Evolutionary conservation across 2,113 vertebrate species (phyloP), one percentile per base, ranked within the genome.

Genomic region (Ardeotis arabs): DNA sequence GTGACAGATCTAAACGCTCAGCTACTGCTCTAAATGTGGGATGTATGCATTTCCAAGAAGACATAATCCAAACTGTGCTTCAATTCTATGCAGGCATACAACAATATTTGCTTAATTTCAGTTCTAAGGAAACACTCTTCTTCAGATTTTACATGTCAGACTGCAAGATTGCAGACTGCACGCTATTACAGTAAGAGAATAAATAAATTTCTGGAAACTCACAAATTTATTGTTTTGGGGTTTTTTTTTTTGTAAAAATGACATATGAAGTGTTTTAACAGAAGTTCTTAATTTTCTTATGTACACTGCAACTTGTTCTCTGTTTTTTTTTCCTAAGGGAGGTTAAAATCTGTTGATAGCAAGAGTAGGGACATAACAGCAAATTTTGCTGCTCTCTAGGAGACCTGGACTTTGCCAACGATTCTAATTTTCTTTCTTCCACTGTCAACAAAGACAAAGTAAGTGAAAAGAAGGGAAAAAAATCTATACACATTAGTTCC

Each of bases 191-290:
- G 80, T 44, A 92, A 90, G 52, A 92, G 75, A 58, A 94, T 60
- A 96, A 89, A 84, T 67, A 95, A 25, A 82, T 45, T 60, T 94
- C 83, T 95, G 45, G 44, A 88, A 93, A 93, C n/a, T 94, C 77
- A 94, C 17, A 81, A 62, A 87, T 56, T 63, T 77, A 49, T 70
- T 55, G 31, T 19, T 87, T 44, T 44, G 41, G 14, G 5, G 16
- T 16, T 44, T 44, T 58, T 77, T 93, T 94, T 62, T 68, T 11
- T 2, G 60, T 28, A 78, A 47, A 76, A 74, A 66, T 28, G 64
- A 79, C 44, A 90, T 81, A 75, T 33, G 12, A 93, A 72, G 29
- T 87, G 19, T 47, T 93, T 89, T 79, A 92, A 67, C 24, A 92
- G 69, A 95, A 53, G 63, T 86, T 76, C 53, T 94, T 92, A 5